Base-by-base conservation (phyloP, 1,140 invertebrate species). In the Drosophila punjabiensis region DNA sequence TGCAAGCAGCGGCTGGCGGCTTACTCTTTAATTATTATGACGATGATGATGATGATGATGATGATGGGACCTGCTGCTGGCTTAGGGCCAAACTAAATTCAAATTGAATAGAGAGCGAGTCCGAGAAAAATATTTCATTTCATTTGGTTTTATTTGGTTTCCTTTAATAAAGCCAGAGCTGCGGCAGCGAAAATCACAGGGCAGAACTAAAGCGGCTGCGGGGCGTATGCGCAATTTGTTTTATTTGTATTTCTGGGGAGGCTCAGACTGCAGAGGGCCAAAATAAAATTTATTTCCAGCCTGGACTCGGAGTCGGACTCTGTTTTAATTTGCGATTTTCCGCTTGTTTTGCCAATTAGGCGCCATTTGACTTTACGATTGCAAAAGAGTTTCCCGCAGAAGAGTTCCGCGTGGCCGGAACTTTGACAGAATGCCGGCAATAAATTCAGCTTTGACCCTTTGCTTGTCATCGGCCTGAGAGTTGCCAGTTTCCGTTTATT, bases 291-390 rank as follows among this genome's bases (percentile, higher is more conserved):
- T 62, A 80, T 75, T 63, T 69, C 39, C 53, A 52, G 37, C 48
- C 64, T 43, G 13, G 13, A 56, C 32, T 79, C 33, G 58, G 48
- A 50, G 41, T 64, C 47, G 70, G 77, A 81, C 81, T 89, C 66
- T 52, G 59, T 69, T 87, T 84, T 81, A 89, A 89, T 82, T 89
- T 85, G 81, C 81, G 82, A 89, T 89, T 89, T 90, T 89, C 81
- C 70, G 86, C 86, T 79, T 90, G 85, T 90, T 89, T 90, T 89
- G 71, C 82, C 86, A 90, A 90, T 89, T 89, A 90, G 82, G 70
- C 86, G 86, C 82, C 87, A 90, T 85, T 89, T 86, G 86, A 90
- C 86, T 85, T 83, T 82, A 67, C 80, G 55, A 82, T 77, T 67
- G 74, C 61, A 28, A 62, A 52, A 68, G 39, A 58, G 32, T 47